Percentiles rank a stretch among this genome's conserved stretches.
Conservation (phyloP, 2,888 invertebrate genomes). For the Drosophila subquinaria region DNA sequence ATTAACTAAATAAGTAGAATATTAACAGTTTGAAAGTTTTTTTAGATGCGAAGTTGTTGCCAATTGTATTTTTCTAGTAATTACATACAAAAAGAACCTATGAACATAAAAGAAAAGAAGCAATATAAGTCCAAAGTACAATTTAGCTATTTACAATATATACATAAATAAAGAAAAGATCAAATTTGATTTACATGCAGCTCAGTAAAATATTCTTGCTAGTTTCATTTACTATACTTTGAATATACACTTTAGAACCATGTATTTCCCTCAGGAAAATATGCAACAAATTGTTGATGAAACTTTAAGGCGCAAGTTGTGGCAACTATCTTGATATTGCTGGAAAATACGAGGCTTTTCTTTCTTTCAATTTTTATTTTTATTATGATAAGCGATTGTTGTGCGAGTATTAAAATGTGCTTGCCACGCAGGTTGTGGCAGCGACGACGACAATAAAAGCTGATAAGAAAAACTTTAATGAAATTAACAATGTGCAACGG, state of each 20-base stretch:
- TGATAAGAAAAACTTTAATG: slow-evolving; percentile 71
- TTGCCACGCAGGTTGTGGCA: slow-evolving; percentile 39
- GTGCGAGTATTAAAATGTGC: slow-evolving; percentile 33
- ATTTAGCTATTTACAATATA: too few species aligned
- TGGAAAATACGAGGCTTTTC: slow-evolving; percentile 14
- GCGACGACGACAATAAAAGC: slow-evolving; percentile 37
- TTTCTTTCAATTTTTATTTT: slow-evolving; percentile 17
- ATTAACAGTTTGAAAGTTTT: too few species aligned
- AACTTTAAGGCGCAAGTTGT: slow-evolving; percentile 3
- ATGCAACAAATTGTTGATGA: background rate
- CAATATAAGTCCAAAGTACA: too few species aligned
- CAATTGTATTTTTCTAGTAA: too few species aligned
- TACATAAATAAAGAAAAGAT: too few species aligned
- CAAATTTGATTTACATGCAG: too few species aligned
- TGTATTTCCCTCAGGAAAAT: background rate
- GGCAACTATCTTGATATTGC: slow-evolving; percentile 18
- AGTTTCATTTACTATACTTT: background rate
- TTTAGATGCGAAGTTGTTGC: too few species aligned
- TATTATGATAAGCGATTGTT: slow-evolving; percentile 14
- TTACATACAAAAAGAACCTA: too few species aligned
- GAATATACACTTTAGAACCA: too few species aligned
- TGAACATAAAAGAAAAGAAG: too few species aligned
- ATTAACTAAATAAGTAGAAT: too few species aligned
- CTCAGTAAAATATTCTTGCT: too few species aligned
- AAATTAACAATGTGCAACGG: slow-evolving; percentile 70